These are phyloP conservation scores for Eledone cirrhosa DNA, from an alignment of 2,888 invertebrate species.

Conservation along the genomic window DNA sequence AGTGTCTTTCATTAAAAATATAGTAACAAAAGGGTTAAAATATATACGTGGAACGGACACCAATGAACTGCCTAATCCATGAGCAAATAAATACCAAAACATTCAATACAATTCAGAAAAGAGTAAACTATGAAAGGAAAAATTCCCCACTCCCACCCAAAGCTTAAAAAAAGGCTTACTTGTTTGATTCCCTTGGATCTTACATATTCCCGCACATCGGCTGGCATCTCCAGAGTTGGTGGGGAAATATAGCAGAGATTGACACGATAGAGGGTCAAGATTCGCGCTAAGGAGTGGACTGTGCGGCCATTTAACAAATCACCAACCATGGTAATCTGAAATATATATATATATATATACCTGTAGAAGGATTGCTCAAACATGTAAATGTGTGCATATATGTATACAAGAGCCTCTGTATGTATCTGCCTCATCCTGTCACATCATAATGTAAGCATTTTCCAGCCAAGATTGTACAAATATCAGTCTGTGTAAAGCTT, in stretches of 20 bases:
- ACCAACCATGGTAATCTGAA: slow-evolving; percentile 91
- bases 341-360: slow-evolving; percentile 24
- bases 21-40: no score
- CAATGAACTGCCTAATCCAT: no score
- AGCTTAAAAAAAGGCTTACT: slow-evolving; percentile 53
- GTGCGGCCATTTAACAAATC: slow-evolving; percentile 98
- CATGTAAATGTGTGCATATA: background rate
- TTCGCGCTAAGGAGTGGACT: slow-evolving; percentile 93
- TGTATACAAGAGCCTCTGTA: background rate
- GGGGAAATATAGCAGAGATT: slow-evolving; percentile 92
- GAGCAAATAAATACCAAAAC: no score
- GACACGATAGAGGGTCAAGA: slow-evolving; percentile 93
- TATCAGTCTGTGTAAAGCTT: no score
- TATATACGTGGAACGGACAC: no score
- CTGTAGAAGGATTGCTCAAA: background rate
- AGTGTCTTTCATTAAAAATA: no score
- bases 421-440: background rate
- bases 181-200: slow-evolving; percentile 82
- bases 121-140: no score
- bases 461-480: no score
- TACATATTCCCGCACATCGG: slow-evolving; percentile 82
- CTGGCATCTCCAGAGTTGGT: slow-evolving; percentile 87
- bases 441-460: no score
- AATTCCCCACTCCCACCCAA: no score
- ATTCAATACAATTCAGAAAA: no score